Evolutionary conservation across 1,140 invertebrate genomes (phyloP).

Genomic region (Megalopta genalis): DNA sequence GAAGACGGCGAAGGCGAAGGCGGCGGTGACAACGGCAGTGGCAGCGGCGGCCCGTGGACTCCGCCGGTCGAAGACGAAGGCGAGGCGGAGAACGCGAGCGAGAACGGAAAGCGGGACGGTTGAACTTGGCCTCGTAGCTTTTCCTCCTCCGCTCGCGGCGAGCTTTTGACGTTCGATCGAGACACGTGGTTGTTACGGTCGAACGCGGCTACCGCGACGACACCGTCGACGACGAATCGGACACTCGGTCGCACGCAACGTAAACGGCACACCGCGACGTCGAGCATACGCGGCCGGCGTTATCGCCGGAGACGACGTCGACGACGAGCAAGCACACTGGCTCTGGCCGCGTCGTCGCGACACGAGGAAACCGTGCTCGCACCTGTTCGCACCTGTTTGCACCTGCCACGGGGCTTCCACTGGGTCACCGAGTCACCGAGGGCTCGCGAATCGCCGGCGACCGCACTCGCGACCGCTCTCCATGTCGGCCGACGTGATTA

Average conservation of each 20-base stretch:
- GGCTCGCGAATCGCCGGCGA: neutral
- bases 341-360: too few relatives aligned
- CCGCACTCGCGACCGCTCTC: too few relatives aligned
- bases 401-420: neutral
- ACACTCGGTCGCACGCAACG: neutral
- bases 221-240: neutral
- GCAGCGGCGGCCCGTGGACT: neutral
- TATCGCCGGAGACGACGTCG: neutral
- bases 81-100: neutral
- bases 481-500: too few relatives aligned
- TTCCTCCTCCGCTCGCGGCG: neutral
- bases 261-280: neutral
- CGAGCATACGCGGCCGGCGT: neutral
- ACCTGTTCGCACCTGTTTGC: neutral
- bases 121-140: neutral
- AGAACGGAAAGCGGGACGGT: neutral
- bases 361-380: neutral
- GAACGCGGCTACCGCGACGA: neutral
- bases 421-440: neutral
- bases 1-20: neutral
- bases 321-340: too few relatives aligned
- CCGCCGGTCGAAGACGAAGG: neutral
- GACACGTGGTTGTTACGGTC: conserved; percentile 24
- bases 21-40: neutral
- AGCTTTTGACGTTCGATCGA: neutral